Conservation (phyloP, 2,888 invertebrate genomes). For the Dromius quadrimaculatus region DNA sequence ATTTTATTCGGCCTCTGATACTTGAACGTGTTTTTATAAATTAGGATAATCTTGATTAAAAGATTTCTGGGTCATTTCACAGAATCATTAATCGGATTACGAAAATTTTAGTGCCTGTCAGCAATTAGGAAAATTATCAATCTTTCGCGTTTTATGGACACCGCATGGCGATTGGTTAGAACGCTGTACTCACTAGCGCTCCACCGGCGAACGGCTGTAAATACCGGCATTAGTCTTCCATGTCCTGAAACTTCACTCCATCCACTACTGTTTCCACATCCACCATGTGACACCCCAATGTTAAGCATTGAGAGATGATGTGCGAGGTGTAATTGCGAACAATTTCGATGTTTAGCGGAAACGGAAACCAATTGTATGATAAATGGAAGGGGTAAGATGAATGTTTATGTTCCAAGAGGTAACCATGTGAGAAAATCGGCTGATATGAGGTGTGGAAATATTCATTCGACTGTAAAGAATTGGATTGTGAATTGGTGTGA, state of each 20-base stretch:
- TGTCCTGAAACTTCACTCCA: too few relatives aligned
- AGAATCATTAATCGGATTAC: constrained; percentile 30
- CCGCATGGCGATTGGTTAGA: too few relatives aligned
- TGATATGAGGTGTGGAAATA: neutral
- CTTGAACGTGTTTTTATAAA: constrained; percentile 45
- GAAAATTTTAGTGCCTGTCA: too few relatives aligned
- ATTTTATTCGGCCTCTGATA: constrained; percentile 31
- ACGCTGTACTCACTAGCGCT: too few relatives aligned
- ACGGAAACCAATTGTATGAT: constrained; percentile 30
- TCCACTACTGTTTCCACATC: too few relatives aligned
- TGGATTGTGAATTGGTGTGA: neutral
- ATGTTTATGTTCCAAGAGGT: neutral
- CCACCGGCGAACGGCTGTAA: too few relatives aligned
- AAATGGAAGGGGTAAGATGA: constrained; percentile 32
- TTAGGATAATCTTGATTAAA: constrained; percentile 41
- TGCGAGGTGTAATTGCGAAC: constrained; percentile 17
- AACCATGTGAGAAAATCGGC: neutral
- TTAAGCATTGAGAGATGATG: constrained; percentile 3
- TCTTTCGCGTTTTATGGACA: too few relatives aligned
- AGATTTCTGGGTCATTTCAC: constrained; percentile 36
- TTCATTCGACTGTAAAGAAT: neutral
- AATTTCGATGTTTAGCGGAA: constrained; percentile 30
- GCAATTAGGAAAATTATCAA: too few relatives aligned
- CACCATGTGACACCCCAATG: too few relatives aligned
- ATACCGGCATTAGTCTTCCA: too few relatives aligned